phyloP scores from a whole-genome alignment of 2,888 invertebrate species.

The Flexamia atlantica region DNA sequence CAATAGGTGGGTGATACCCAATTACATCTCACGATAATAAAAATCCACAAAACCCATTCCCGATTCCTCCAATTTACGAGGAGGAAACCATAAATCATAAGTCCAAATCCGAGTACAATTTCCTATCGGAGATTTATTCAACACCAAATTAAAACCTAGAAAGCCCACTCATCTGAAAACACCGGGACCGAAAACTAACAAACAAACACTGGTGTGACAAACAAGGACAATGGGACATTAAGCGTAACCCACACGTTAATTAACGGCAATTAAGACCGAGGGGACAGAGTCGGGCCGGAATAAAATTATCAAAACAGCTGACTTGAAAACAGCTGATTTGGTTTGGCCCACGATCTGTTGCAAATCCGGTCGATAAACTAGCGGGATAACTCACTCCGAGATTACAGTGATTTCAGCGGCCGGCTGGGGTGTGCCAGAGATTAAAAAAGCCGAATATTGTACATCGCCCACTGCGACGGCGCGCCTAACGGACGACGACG shows the following conservation, averaged over 20 bases:
- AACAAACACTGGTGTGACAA: slow-evolving; percentile 27
- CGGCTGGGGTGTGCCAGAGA: slow-evolving; percentile 29
- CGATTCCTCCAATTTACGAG: slow-evolving; percentile 27
- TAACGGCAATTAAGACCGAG: neutral
- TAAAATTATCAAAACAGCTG: slow-evolving; percentile 49
- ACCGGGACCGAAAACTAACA: slow-evolving; percentile 35
- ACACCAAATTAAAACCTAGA: slow-evolving; percentile 21
- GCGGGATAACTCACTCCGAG: slow-evolving; percentile 48
- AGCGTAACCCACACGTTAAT: slow-evolving; percentile 6
- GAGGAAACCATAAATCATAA: slow-evolving; percentile 30
- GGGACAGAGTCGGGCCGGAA: slow-evolving; percentile 32
- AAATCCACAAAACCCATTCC: slow-evolving; percentile 11
- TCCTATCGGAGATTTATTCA: slow-evolving; percentile 18
- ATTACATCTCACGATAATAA: slow-evolving; percentile 1
- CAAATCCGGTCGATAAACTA: slow-evolving; percentile 41
- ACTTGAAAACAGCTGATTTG: slow-evolving; percentile 33
- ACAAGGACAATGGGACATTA: slow-evolving; percentile 36
- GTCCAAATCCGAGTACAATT: neutral
- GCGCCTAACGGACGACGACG: slow-evolving; percentile 7
- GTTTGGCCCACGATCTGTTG: slow-evolving; percentile 41
- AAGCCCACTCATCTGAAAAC: slow-evolving; percentile 11
- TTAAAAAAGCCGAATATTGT: slow-evolving; percentile 44
- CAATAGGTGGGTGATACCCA: slow-evolving; percentile 22
- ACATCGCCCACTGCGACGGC: slow-evolving; percentile 21
- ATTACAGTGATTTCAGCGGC: slow-evolving; percentile 38